phyloP scores from a whole-genome alignment of 2,113 vertebrate species.

The Emydocephalus ijimae region DNA sequence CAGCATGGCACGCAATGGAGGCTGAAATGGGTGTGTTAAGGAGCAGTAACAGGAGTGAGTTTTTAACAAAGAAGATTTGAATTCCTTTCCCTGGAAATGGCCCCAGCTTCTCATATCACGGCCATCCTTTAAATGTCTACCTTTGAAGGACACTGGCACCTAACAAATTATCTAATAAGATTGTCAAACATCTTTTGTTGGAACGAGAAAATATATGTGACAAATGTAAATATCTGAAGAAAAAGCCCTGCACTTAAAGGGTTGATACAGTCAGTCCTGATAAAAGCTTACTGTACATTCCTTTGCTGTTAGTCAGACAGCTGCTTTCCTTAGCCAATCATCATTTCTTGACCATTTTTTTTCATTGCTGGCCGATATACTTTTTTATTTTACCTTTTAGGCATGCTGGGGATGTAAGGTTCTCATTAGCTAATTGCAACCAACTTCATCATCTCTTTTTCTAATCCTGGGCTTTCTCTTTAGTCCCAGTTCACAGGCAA shows the following conservation, averaged over 20 bases:
- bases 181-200: constrained; percentile 41
- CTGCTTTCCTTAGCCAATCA: constrained; percentile 44
- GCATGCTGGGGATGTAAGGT: constrained; percentile 13
- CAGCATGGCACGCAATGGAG: not conserved
- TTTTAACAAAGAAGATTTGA: not conserved
- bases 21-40: constrained; percentile 23
- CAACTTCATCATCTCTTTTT: constrained; percentile 12
- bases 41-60: constrained; percentile 17
- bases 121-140: not conserved
- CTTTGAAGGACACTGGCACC: constrained; percentile 33
- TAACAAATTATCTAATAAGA: constrained; percentile 36
- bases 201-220: constrained; percentile 50
- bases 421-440: constrained; percentile 38
- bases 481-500: constrained; percentile 22
- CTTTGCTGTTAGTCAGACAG: constrained; percentile 38
- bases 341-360: constrained; percentile 31
- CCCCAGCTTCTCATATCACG: constrained; percentile 32
- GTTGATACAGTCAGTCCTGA: constrained; percentile 46
- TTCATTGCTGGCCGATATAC: constrained; percentile 26
- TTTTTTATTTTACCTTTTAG: constrained; percentile 43
- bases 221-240: constrained; percentile 46
- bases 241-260: constrained; percentile 51
- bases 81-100: constrained; percentile 7
- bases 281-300: constrained; percentile 55
- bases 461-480: constrained; percentile 22